These are phyloP conservation scores for Penaeus chinensis DNA, from an alignment of 1,140 invertebrate species.

Conservation along the genomic window DNA sequence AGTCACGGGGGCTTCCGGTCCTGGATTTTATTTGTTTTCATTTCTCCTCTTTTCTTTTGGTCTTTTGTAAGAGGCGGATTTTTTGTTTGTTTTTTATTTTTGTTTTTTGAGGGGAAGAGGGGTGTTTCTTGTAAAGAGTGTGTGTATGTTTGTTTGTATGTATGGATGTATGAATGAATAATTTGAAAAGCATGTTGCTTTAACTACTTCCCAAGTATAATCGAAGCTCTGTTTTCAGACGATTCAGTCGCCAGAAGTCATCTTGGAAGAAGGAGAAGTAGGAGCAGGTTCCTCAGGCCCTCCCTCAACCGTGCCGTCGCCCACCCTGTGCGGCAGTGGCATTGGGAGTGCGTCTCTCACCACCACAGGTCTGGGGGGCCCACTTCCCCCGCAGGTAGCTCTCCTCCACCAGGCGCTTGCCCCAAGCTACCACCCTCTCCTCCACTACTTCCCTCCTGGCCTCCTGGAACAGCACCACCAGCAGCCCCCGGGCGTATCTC, in stretches of 20 bases:
- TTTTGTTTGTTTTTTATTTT: neutral
- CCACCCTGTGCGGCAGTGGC: constrained; percentile 37
- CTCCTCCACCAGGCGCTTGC: constrained; percentile 62
- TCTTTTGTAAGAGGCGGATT: neutral
- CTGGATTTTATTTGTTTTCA: no score
- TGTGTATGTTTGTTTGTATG: no score
- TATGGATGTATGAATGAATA: no score
- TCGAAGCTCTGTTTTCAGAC: constrained; percentile 19
- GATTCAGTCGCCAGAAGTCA: constrained; percentile 56
- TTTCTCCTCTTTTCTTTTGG: neutral
- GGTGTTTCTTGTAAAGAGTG: no score
- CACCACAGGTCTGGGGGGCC: constrained; percentile 28
- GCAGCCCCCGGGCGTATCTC: constrained; percentile 48
- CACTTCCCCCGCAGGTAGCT: constrained; percentile 56
- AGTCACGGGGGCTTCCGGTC: constrained; percentile 5
- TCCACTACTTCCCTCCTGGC: constrained; percentile 55
- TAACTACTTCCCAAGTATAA: no score
- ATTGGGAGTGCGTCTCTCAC: constrained; percentile 27
- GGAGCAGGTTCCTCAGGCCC: constrained; percentile 45
- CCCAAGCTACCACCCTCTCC: constrained; percentile 58
- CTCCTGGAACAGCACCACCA: constrained; percentile 48
- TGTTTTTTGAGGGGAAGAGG: neutral
- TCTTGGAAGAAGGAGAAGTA: constrained; percentile 56
- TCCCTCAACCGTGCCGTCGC: constrained; percentile 44
- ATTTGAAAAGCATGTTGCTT: no score